A percentile compares a stretch with the other conserved stretches of the same genome.
Conservation (phyloP, 23 tunicate species). For the Trididemnum clinides region DNA sequence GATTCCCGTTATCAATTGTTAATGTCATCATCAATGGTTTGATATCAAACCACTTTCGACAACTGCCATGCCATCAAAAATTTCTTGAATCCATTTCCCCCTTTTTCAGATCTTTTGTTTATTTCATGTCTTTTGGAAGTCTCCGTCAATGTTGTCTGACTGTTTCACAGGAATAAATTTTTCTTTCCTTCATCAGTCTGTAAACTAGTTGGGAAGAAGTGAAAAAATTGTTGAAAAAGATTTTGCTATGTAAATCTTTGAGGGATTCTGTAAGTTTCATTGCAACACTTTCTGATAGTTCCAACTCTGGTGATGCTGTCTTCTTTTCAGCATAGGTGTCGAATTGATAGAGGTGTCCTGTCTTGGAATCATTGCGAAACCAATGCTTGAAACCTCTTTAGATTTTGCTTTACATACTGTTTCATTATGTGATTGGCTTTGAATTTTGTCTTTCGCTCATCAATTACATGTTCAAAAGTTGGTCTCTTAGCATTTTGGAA, state of each 20-base stretch:
- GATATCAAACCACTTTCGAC: not conserved
- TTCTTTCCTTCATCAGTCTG: no score
- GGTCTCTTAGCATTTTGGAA: not conserved
- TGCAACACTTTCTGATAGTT: not conserved
- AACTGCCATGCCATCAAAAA: not conserved
- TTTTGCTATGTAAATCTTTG: not conserved
- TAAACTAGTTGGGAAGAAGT: not conserved
- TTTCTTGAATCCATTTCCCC: not conserved
- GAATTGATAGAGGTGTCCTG: constrained; percentile 7
- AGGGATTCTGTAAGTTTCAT: not conserved
- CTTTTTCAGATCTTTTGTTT: not conserved
- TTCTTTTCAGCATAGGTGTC: not conserved
- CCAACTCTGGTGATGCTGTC: not conserved
- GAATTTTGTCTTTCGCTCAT: not conserved
- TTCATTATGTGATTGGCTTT: not conserved
- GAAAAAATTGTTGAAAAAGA: not conserved
- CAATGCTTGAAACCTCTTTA: not conserved
- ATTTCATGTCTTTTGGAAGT: not conserved
- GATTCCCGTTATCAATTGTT: not conserved
- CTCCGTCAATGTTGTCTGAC: not conserved
- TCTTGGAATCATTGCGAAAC: not conserved
- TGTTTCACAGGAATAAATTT: not conserved
- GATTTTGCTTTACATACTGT: not conserved
- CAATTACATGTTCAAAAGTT: not conserved
- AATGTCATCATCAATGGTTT: not conserved